Evolutionary conservation across 2,113 vertebrate genomes (phyloP), one percentile per base, ranked within the genome.

Genomic region (Cinclus cinclus): DNA sequence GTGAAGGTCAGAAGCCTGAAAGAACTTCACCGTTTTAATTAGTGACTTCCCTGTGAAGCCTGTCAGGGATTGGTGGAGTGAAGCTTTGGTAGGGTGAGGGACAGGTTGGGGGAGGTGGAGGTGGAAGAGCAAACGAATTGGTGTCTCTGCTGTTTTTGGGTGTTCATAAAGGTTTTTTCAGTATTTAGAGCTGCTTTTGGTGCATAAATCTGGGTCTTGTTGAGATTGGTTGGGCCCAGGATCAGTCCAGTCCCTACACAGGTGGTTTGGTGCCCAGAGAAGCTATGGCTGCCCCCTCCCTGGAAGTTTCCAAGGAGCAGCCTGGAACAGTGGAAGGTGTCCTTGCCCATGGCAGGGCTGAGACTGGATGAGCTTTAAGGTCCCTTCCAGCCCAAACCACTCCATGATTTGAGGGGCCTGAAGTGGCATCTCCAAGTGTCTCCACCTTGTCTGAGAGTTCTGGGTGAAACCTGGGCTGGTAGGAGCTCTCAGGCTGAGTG

Each of bases 281-380:
- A 56, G 62, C 87, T 82, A 33, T 4, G 78, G 69, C 46, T 89
- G 60, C 30, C 39, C 62, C 78, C 62, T 37, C 62, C 24, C 53
- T 60, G 53, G 23, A 0, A 53, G 16, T 82, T 46, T 0, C 30
- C 69, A 6, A n/a, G 39, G 69, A 60, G 53, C 62, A 15, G 0
- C 53, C 46, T 68, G 69, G 53, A 11, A 5, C 0, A 11, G 33
- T 35, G 35, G 49, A 1, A 56, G 30, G 35, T 80, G 58, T 56
- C 67, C 49, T 25, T 70, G 47, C 22, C 31, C 20, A 22, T 47
- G 55, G 65, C 56, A 78, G 55, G 13, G 73, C 9, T 69, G 64
- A 55, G 0, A 28, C 10, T 4, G 35, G 67, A 8, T 50, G 50
- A 0, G 50, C 27, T 50, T 33, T 27, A 3, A 50, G 31, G 7